These are phyloP conservation scores for Diorhabda sublineata DNA, from an alignment of 1,140 invertebrate genomes.

Conservation along the genomic window DNA sequence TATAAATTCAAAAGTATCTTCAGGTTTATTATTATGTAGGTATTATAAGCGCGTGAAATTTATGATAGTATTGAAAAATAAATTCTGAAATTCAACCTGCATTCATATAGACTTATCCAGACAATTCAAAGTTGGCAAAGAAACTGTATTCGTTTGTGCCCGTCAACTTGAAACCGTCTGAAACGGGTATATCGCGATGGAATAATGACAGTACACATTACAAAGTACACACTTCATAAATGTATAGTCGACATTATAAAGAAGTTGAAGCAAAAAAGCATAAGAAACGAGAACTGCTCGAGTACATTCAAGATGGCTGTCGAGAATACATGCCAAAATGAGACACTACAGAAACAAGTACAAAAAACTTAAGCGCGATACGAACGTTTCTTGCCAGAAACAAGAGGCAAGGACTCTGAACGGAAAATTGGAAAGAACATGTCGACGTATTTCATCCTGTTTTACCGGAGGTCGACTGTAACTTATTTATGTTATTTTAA, in stretches of 20 bases:
- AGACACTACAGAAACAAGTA: constrained; percentile 4
- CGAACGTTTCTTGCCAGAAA: constrained; percentile 1
- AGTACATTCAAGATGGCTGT: constrained; percentile 12
- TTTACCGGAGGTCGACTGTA: too few relatives aligned
- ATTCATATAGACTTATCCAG: too few relatives aligned
- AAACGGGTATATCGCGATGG: neutral
- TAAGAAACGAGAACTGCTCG: constrained; percentile 4
- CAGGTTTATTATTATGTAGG: too few relatives aligned
- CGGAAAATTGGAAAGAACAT: neutral
- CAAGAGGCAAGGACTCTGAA: neutral
- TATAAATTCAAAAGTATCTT: too few relatives aligned
- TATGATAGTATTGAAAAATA: too few relatives aligned
- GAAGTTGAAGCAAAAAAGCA: neutral
- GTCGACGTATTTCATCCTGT: neutral
- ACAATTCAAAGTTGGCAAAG: too few relatives aligned
- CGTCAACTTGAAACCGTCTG: constrained; percentile 1
- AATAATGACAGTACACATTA: neutral
- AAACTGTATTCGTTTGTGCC: neutral
- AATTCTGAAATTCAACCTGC: too few relatives aligned
- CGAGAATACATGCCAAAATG: constrained; percentile 11
- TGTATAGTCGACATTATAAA: neutral
- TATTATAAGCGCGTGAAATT: too few relatives aligned
- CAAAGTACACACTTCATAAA: constrained; percentile 2
- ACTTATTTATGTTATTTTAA: too few relatives aligned
- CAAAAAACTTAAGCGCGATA: constrained; percentile 9